These are phyloP conservation scores for Zaprionus bogoriensis DNA, from an alignment of 2,888 invertebrate genomes.

Conservation along the genomic window DNA sequence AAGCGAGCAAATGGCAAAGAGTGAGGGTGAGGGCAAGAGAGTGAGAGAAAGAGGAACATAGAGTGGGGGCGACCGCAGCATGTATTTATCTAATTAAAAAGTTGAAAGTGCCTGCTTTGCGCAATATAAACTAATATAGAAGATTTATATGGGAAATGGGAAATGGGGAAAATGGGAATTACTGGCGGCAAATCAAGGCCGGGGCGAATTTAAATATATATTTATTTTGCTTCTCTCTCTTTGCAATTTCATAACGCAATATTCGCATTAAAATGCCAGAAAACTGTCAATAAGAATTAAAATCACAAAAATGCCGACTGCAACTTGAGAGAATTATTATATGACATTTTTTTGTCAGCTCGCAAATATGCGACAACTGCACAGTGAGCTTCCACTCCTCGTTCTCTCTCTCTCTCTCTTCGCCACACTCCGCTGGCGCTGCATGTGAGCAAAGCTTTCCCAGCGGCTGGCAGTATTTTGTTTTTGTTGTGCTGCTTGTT, in stretches of 20 bases:
- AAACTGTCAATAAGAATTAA: conserved; percentile 17
- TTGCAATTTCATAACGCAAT: neutral
- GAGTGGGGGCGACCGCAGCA: neutral
- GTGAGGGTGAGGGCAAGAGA: neutral
- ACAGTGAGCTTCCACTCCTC: neutral
- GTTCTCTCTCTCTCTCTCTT: too few species aligned
- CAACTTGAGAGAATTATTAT: conserved; percentile 27
- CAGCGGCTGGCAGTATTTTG: neutral
- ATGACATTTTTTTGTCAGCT: conserved; percentile 14
- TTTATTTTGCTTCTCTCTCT: neutral
- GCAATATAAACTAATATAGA: conserved; percentile 4
- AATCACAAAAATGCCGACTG: neutral
- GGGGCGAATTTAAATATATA: neutral
- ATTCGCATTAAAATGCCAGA: conserved; percentile 15
- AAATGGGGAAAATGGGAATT: neutral
- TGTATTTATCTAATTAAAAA: conserved; percentile 48
- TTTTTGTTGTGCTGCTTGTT: neutral
- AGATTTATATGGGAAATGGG: conserved; percentile 3
- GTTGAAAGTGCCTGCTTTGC: conserved; percentile 22
- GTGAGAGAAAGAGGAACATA: neutral
- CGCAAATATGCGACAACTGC: neutral
- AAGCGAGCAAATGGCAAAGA: neutral
- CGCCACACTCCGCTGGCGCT: neutral
- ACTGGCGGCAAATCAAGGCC: too few species aligned
- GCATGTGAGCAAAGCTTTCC: conserved; percentile 18